These are phyloP conservation scores for Netelia inedita DNA, from an alignment of 2,888 invertebrate species.

Conservation along the genomic window DNA sequence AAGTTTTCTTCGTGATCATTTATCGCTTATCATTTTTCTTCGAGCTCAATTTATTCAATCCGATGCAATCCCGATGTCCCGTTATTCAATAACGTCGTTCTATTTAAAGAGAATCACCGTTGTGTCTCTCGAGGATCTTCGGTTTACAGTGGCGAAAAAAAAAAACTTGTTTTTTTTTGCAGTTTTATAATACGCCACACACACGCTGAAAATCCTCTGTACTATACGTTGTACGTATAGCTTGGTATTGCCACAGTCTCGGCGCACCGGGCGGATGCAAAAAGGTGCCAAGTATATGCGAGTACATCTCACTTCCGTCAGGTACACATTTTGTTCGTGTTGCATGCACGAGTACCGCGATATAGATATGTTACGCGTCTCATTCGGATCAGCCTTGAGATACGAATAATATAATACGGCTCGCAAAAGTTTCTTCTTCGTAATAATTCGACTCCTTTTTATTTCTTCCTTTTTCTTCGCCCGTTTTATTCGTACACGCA, in stretches of 20 bases:
- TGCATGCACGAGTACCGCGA: constrained; percentile 61
- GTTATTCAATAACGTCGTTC: constrained; percentile 11
- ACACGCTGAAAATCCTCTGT: too few relatives aligned
- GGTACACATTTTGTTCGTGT: constrained; percentile 62
- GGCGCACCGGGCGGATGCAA: constrained; percentile 78
- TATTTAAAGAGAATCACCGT: constrained; percentile 14
- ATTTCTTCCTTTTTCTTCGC: constrained; percentile 54
- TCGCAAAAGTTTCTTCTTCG: constrained; percentile 44
- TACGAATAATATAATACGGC: constrained; percentile 63
- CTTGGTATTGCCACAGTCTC: constrained; percentile 50
- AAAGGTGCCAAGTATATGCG: constrained; percentile 82
- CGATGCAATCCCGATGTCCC: not conserved
- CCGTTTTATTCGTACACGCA: constrained; percentile 37
- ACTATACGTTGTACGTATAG: not conserved
- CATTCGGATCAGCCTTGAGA: constrained; percentile 73
- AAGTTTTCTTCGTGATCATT: not conserved
- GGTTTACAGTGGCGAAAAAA: not conserved
- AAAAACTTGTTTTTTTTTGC: not conserved
- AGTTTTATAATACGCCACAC: constrained; percentile 60
- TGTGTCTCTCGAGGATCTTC: not conserved
- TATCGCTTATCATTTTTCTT: not conserved
- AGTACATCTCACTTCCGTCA: constrained; percentile 78
- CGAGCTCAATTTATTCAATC: not conserved
- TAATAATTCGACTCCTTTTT: constrained; percentile 27
- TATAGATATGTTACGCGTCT: constrained; percentile 1